A percentile compares a stretch with the other conserved stretches of the same genome.
phyloP scores from a whole-genome alignment of 2,888 invertebrate genomes.

The Herminia tarsipennalis region DNA sequence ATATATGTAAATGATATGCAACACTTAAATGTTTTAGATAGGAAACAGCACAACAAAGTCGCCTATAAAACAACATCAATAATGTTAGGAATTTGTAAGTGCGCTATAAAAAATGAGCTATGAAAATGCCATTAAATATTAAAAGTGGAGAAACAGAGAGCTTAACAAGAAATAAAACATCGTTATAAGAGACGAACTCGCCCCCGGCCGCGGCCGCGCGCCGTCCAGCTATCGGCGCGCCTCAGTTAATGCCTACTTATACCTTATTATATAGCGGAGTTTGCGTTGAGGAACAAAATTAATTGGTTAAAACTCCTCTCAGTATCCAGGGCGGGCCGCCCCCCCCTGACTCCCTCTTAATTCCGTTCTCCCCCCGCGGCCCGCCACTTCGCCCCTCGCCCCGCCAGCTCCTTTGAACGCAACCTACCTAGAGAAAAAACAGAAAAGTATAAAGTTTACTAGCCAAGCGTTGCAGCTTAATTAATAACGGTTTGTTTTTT shows the following conservation, averaged over 20 bases:
- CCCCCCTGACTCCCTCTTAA: slow-evolving; percentile 78
- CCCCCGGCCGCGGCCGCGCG: slow-evolving; percentile 60
- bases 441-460: slow-evolving; percentile 83
- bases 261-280: slow-evolving; percentile 86
- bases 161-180: slow-evolving; percentile 86
- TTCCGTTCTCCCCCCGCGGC: slow-evolving; percentile 67
- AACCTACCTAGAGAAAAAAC: slow-evolving; percentile 86
- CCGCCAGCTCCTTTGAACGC: slow-evolving; percentile 84
- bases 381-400: slow-evolving; percentile 59
- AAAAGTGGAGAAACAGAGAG: slow-evolving; percentile 85
- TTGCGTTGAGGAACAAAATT: slow-evolving; percentile 87
- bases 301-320: slow-evolving; percentile 87
- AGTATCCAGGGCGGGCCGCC: slow-evolving; percentile 83
- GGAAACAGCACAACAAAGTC: slow-evolving; percentile 29
- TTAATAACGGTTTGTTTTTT: slow-evolving; percentile 56
- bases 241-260: slow-evolving; percentile 85
- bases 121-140: slow-evolving; percentile 86
- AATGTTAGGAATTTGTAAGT: slow-evolving; percentile 80
- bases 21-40: slow-evolving; percentile 44
- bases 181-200: slow-evolving; percentile 79
- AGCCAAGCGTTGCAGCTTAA: slow-evolving; percentile 78
- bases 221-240: slow-evolving; percentile 82
- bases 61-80: slow-evolving; percentile 72
- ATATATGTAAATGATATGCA: slow-evolving; percentile 38
- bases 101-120: slow-evolving; percentile 83